Conservation (phyloP, 2,113 vertebrate genomes). For the Psettodes erumei region DNA sequence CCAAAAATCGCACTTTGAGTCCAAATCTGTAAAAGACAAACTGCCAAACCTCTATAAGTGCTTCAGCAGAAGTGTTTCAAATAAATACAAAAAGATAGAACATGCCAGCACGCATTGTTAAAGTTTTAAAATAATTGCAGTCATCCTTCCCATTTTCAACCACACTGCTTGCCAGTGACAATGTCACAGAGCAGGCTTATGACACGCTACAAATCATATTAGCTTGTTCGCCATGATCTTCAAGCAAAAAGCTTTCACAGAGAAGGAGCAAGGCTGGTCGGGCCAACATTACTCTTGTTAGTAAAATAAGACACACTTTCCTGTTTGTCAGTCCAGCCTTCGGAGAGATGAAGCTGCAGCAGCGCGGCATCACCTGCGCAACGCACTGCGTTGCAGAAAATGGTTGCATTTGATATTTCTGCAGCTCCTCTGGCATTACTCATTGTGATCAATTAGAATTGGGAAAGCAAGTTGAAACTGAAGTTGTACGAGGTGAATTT, state of each 20-base stretch:
- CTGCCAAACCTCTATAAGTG: constrained; percentile 59
- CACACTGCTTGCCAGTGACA: constrained; percentile 46
- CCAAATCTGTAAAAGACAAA: constrained; percentile 4
- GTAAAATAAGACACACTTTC: constrained; percentile 27
- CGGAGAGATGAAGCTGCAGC: constrained; percentile 22
- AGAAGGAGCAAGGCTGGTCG: constrained; percentile 40
- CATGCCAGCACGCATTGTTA: constrained; percentile 55
- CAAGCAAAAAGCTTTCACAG: constrained; percentile 54
- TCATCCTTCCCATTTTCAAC: constrained; percentile 31
- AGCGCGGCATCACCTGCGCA: constrained; percentile 33
- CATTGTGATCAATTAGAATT: constrained; percentile 31
- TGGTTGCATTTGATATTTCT: constrained; percentile 10
- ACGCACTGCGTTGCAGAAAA: constrained; percentile 37
- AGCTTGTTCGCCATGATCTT: constrained; percentile 26
- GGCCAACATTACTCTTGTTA: constrained; percentile 44
- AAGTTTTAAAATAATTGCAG: constrained; percentile 27
- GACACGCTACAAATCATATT: constrained; percentile 25
- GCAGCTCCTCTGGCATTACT: not conserved
- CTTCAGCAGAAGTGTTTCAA: constrained; percentile 51
- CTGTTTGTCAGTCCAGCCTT: constrained; percentile 33
- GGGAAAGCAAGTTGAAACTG: not conserved
- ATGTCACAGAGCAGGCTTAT: constrained; percentile 48
- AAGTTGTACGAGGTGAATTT: constrained; percentile 20
- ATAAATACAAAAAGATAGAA: constrained; percentile 50
- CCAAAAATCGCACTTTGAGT: not conserved